phyloP scores from a whole-genome alignment of 2,113 vertebrate genomes.

The Neogobius melanostomus region DNA sequence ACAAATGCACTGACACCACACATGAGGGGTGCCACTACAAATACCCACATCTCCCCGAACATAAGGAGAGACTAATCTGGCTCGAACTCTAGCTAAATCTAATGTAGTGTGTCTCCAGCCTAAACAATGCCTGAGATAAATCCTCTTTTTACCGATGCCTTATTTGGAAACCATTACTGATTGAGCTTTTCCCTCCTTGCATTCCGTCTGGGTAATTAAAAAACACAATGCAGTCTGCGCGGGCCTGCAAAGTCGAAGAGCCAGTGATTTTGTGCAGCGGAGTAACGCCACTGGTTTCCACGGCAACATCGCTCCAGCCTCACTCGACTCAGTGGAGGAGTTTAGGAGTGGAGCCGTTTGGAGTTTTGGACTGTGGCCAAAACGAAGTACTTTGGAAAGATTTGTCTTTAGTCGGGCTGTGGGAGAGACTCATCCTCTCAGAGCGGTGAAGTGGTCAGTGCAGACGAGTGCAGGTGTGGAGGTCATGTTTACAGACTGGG shows the following conservation, averaged over 20 bases:
- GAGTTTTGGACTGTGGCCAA: slow-evolving; percentile 34
- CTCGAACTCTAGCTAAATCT: too few relatives aligned
- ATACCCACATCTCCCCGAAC: too few relatives aligned
- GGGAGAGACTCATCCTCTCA: slow-evolving; percentile 30
- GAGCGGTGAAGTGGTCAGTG: slow-evolving; percentile 36
- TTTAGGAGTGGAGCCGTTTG: slow-evolving; percentile 46
- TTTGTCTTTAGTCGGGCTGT: slow-evolving; percentile 37
- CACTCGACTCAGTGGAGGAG: slow-evolving; percentile 30
- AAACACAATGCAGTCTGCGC: slow-evolving; percentile 11
- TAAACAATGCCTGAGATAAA: not conserved
- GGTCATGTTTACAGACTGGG: slow-evolving; percentile 31
- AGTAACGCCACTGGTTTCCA: slow-evolving; percentile 40
- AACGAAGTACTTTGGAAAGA: slow-evolving; percentile 37
- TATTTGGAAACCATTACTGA: not conserved
- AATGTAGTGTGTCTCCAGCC: too few relatives aligned
- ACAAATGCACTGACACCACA: too few relatives aligned
- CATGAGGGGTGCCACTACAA: too few relatives aligned
- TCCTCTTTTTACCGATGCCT: not conserved
- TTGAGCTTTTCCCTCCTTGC: not conserved
- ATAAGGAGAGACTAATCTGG: too few relatives aligned
- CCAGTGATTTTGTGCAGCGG: slow-evolving; percentile 3
- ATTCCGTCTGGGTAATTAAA: not conserved
- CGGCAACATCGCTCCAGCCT: slow-evolving; percentile 36
- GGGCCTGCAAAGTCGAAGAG: slow-evolving; percentile 9
- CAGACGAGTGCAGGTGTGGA: slow-evolving; percentile 45